phyloP scores from a whole-genome alignment of 2,797 vertebrate species.

The Scleropages formosus region DNA sequence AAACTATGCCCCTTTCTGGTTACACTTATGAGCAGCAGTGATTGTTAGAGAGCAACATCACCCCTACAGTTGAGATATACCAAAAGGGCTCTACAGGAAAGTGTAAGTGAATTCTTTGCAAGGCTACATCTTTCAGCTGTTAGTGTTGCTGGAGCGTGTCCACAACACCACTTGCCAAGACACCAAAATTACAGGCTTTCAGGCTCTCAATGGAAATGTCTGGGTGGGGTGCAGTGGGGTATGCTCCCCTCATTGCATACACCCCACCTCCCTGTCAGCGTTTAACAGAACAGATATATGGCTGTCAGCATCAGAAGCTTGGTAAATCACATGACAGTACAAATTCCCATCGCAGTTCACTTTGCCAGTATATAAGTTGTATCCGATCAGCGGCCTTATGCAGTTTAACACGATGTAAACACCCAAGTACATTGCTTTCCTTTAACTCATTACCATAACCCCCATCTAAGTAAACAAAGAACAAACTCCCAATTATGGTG shows the following conservation, averaged over 20 bases:
- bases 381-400: no score
- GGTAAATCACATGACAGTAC: neutral
- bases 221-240: conserved; percentile 36
- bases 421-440: neutral
- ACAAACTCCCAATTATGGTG: no score
- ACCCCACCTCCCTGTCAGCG: neutral
- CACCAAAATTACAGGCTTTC: conserved; percentile 56
- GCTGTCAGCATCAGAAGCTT: neutral
- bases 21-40: conserved; percentile 46
- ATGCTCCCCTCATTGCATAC: conserved; percentile 7
- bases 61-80: conserved; percentile 48
- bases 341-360: neutral
- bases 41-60: conserved; percentile 45
- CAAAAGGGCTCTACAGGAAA: conserved; percentile 52
- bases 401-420: no score
- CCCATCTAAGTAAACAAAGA: neutral
- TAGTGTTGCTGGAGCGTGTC: conserved; percentile 50
- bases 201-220: conserved; percentile 42
- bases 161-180: conserved; percentile 55
- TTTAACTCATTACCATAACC: neutral
- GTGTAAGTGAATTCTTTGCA: conserved; percentile 70
- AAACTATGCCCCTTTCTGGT: conserved; percentile 31
- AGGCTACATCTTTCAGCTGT: conserved; percentile 51
- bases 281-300: neutral
- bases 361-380: neutral